Base-by-base conservation (phyloP, 1,140 invertebrate genomes). In the Drosophila saltans region DNA sequence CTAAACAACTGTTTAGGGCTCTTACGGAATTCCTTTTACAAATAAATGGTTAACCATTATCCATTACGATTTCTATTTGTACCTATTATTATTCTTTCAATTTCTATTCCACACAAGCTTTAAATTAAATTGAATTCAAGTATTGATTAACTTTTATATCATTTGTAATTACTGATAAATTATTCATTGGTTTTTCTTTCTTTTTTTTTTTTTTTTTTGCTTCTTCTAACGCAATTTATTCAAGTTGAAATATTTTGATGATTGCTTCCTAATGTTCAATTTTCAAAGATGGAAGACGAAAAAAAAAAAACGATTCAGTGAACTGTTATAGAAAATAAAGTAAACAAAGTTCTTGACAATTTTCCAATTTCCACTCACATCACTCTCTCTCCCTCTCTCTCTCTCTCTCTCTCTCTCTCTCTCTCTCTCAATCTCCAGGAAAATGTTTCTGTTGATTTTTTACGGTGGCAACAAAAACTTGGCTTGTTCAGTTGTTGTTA, bases 271-370 rank as follows among this genome's bases (percentile, higher is more conserved):
- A 39, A 59, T 59, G 57, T 59, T 59, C 57, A 59, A 59, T 59
- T 59, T 59, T 59, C 33, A 59, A 52, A 26, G 45, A 52, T 26
- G 45, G 45, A 16, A 16, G 21, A 26, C 9, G 45, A 52, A 26
- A 21, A 7, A 30, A 30, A 26, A 52, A 24, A 52, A 26, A 11
- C 45, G 45, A 52, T 16, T 39, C 57, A 59, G 30, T 39, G 57
- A 59, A 59, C 57, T 59, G 57, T 33, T 39, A 59, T 52, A 59
- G 57, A 62, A 39, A 62, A 26, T 26, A 43, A 45, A 43, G 39
- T 62, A 62, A 62, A 62, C 60, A 62, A 24, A 59, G 57, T 39
- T 28, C 60, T 62, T 41, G 60, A 62, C 36, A 62, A 62, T 40
- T 62, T 28, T 43, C 39, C 55, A 57, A 39, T 36, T 36, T 21